Percentiles rank a stretch among this genome's conserved stretches.
Conservation (phyloP, 1,140 invertebrate genomes). For the Teleogryllus occipitalis region DNA sequence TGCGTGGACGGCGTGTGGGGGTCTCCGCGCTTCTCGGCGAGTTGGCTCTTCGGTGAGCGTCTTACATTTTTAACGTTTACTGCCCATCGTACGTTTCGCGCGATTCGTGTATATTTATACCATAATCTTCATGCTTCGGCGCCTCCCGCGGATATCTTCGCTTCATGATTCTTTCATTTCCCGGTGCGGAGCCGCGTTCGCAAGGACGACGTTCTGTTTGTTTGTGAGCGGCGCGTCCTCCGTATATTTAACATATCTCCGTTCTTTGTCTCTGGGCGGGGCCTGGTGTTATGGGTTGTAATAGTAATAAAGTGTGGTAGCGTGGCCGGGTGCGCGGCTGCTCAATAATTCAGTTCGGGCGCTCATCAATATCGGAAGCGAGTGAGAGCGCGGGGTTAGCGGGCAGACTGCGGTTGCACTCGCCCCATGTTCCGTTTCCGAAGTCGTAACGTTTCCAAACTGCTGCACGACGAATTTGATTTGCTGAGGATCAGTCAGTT, state of each 20-base stretch:
- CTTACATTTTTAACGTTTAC: not conserved
- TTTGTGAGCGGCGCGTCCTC: not conserved
- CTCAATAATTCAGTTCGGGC: not conserved
- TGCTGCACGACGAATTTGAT: too few relatives aligned
- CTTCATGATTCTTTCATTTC: not conserved
- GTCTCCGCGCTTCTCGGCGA: not conserved
- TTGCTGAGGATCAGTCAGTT: too few relatives aligned
- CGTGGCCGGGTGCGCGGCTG: not conserved
- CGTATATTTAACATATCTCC: not conserved
- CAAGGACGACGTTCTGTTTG: not conserved
- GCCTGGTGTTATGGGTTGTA: not conserved
- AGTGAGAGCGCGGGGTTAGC: not conserved
- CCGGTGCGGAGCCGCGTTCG: too few relatives aligned
- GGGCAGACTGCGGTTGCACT: too few relatives aligned
- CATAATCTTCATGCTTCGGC: not conserved
- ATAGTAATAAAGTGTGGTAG: not conserved
- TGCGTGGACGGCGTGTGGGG: not conserved
- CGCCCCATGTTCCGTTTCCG: too few relatives aligned
- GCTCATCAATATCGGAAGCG: not conserved
- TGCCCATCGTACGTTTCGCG: not conserved
- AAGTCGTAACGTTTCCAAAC: too few relatives aligned
- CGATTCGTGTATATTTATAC: not conserved
- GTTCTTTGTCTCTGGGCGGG: not conserved
- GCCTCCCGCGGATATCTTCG: not conserved
- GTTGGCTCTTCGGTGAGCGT: not conserved